Evolutionary conservation across 1,140 invertebrate genomes (phyloP).

Genomic region (Tetraneura akinire): DNA sequence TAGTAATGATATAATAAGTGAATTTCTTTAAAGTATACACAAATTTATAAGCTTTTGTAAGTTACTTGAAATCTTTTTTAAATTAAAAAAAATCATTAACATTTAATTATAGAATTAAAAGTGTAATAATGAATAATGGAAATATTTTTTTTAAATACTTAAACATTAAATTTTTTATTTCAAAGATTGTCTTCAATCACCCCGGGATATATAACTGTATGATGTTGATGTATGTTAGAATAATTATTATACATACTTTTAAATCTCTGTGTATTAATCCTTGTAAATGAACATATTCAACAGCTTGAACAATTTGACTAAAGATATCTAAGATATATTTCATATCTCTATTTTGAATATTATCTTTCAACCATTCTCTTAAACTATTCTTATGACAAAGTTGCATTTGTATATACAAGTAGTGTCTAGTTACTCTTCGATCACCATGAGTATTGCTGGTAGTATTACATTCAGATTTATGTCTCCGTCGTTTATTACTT

Average conservation of each 20-base stretch:
- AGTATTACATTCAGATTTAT: slow-evolving; percentile 46
- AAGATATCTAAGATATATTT: slow-evolving; percentile 75
- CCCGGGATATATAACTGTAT: too few species aligned
- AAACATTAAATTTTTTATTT: too few species aligned
- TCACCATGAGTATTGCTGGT: slow-evolving; percentile 25
- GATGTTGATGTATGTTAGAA: background rate
- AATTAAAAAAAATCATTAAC: too few species aligned
- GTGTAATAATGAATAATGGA: too few species aligned
- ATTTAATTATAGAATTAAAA: too few species aligned
- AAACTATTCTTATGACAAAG: slow-evolving; percentile 86
- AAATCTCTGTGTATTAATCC: slow-evolving; percentile 93
- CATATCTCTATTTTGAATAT: slow-evolving; percentile 60
- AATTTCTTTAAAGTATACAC: too few species aligned
- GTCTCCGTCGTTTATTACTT: slow-evolving; percentile 25
- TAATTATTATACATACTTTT: slow-evolving; percentile 67
- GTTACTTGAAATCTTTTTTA: too few species aligned
- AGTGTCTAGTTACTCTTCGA: slow-evolving; percentile 53
- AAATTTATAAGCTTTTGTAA: too few species aligned
- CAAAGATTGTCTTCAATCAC: too few species aligned
- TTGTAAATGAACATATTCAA: slow-evolving; percentile 90
- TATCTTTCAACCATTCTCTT: slow-evolving; percentile 80
- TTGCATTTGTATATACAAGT: slow-evolving; percentile 96
- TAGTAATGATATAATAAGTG: too few species aligned
- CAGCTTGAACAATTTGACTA: slow-evolving; percentile 88
- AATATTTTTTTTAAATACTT: too few species aligned